Evolutionary conservation across 2,797 vertebrate species (phyloP).

Genomic region (Ceryle rudis): DNA sequence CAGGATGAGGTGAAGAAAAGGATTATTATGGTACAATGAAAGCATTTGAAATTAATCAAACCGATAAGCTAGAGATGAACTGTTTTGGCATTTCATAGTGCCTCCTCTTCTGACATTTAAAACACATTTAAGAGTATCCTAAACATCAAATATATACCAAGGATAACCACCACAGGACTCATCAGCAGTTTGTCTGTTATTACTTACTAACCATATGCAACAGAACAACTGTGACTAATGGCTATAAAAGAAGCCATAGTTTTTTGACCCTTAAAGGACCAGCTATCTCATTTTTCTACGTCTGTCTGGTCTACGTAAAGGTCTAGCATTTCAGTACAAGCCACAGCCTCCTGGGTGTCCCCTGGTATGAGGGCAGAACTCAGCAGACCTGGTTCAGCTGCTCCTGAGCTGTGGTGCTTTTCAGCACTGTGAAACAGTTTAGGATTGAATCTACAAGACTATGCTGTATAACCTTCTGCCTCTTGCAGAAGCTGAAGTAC

Average conservation of each 20-base stretch:
- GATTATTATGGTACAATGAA: not conserved
- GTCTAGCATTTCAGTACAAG: not conserved
- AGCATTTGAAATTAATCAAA: not conserved
- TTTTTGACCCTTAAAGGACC: not conserved
- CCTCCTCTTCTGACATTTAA: slow-evolving; percentile 6
- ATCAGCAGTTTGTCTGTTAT: not conserved
- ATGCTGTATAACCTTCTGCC: not conserved
- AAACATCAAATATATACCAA: slow-evolving; percentile 10
- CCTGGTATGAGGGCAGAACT: not conserved
- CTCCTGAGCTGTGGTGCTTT: not conserved
- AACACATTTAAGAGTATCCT: not conserved
- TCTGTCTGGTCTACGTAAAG: not conserved
- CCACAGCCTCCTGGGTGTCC: not conserved
- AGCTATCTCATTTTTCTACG: not conserved
- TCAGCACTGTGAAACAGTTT: not conserved
- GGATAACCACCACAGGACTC: not conserved
- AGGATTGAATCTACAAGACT: not conserved
- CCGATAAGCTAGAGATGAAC: not conserved
- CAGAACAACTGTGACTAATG: not conserved
- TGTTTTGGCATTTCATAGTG: not conserved
- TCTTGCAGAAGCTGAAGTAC: not conserved
- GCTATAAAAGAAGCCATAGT: not conserved
- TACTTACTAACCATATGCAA: not conserved
- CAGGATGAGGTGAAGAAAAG: not conserved
- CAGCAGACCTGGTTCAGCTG: not conserved